A percentile compares a stretch with the other conserved stretches of the same genome.
These are phyloP conservation scores for Upupa epops DNA, from an alignment of 2,113 vertebrate species.

Conservation along the genomic window DNA sequence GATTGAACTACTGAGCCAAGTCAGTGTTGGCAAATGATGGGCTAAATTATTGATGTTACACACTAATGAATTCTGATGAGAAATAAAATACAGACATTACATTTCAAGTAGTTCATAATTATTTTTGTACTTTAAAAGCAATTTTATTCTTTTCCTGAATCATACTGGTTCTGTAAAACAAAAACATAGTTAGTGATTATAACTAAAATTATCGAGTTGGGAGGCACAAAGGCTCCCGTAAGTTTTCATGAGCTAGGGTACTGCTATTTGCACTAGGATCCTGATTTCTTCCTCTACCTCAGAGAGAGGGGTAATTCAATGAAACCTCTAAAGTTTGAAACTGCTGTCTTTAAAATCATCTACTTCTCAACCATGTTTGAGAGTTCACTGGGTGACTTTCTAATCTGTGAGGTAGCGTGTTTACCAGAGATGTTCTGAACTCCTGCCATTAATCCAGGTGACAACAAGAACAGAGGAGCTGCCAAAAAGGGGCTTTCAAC, in stretches of 20 bases:
- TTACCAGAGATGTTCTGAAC: slow-evolving; percentile 55
- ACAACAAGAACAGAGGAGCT: slow-evolving; percentile 52
- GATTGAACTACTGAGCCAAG: slow-evolving; percentile 90
- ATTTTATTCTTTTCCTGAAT: slow-evolving; percentile 86
- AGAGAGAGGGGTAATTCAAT: slow-evolving; percentile 82
- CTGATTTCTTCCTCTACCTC: slow-evolving; percentile 74
- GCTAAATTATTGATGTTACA: slow-evolving; percentile 94
- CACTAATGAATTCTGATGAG: slow-evolving; percentile 92
- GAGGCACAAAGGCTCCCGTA: slow-evolving; percentile 70
- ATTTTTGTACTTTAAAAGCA: slow-evolving; percentile 92
- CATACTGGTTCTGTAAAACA: slow-evolving; percentile 83
- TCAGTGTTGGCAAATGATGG: slow-evolving; percentile 90
- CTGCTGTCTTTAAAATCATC: slow-evolving; percentile 74
- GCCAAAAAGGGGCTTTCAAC: slow-evolving; percentile 56
- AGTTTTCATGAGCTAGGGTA: slow-evolving; percentile 71
- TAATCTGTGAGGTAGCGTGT: neutral
- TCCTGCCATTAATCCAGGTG: slow-evolving; percentile 69
- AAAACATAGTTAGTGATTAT: slow-evolving; percentile 86
- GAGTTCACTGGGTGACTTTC: slow-evolving; percentile 68
- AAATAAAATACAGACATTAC: slow-evolving; percentile 93
- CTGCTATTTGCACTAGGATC: slow-evolving; percentile 73
- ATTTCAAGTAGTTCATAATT: slow-evolving; percentile 91
- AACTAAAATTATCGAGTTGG: slow-evolving; percentile 80
- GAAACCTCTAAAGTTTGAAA: slow-evolving; percentile 78
- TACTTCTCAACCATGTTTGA: slow-evolving; percentile 66